Conservation (phyloP, 23 tunicate species). For the Trididemnum clinides region DNA sequence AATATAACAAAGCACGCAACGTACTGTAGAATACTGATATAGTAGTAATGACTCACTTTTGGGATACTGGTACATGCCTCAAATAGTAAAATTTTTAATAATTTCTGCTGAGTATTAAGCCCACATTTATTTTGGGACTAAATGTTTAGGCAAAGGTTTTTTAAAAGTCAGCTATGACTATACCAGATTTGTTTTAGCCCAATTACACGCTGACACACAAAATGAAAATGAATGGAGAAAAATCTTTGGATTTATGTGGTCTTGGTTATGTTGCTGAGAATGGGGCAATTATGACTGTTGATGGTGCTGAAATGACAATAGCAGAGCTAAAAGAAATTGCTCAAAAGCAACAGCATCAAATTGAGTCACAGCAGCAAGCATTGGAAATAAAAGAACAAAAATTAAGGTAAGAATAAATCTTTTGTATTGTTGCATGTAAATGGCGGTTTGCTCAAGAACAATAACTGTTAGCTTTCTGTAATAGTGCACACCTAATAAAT, state of each 20-base stretch:
- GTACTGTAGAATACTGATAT: no score
- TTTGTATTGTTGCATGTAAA: background rate
- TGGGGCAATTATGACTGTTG: conserved; percentile 28
- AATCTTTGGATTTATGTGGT: background rate
- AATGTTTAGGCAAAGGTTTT: no score
- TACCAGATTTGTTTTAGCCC: no score
- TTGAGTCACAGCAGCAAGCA: conserved; percentile 80
- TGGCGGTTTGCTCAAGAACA: background rate
- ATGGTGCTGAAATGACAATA: conserved; percentile 34
- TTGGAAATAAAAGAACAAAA: conserved; percentile 83
- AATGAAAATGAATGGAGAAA: background rate
- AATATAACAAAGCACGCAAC: no score
- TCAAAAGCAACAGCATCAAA: conserved; percentile 76
- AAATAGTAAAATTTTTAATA: no score
- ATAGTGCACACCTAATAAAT: background rate
- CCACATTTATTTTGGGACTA: no score
- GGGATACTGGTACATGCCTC: no score
- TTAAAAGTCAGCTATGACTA: no score
- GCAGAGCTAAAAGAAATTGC: conserved; percentile 76
- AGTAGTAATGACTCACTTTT: no score
- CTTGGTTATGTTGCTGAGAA: conserved; percentile 20
- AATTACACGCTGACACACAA: no score
- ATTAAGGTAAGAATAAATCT: conserved; percentile 52
- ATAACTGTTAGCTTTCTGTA: background rate
- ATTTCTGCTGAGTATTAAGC: no score